Base-by-base conservation (phyloP, 2,113 vertebrate genomes). In the Mormyrus iriodes region DNA sequence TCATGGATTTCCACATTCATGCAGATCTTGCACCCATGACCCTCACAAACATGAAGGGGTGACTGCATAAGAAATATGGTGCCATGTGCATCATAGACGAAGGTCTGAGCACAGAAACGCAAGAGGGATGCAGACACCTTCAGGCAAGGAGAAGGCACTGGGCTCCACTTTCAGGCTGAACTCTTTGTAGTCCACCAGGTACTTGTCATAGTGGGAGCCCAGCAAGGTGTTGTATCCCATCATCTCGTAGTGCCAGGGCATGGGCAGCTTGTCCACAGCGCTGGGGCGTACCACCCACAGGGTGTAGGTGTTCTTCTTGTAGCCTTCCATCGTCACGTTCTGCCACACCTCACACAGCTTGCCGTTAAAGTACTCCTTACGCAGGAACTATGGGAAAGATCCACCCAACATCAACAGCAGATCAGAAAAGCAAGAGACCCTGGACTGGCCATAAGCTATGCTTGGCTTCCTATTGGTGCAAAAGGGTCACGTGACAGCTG, bases 121-220 rank as follows among this genome's bases (percentile, higher is more conserved):
- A 19, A 42, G n/a, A 27, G 2, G 53, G 35, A 21, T 51, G 69
- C 3, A 89, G 93, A 92, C 92, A 96, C 96, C 95, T 0, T 94
- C 95, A 3, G 96, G 96, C 79, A 96, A 91, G 8, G 89, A 88
- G 4, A 96, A 96, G 52, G 92, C 4, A 12, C 93, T 92, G 0
- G 91, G 27, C 0, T 96, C 94, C 85, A 94, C 94, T 2, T 91
- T 88, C 89, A 93, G 87, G 90, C 92, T 92, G 84, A 96, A 96
- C 44, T 95, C 95, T 0, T 87, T 92, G 95, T 96, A 96, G 92
- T 96, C 87, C 21, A 96, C 94, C 89, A 97, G 91, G 4, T 96
- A 96, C 89, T 97, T 96, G 94, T 97, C 96, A 0, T 96, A 97
- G 92, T 96, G 96, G 76, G 96, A 97, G 0, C 95, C 96, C 92